Conservation (phyloP, 2,113 vertebrate species). For the Phrynocephalus versicolor region DNA sequence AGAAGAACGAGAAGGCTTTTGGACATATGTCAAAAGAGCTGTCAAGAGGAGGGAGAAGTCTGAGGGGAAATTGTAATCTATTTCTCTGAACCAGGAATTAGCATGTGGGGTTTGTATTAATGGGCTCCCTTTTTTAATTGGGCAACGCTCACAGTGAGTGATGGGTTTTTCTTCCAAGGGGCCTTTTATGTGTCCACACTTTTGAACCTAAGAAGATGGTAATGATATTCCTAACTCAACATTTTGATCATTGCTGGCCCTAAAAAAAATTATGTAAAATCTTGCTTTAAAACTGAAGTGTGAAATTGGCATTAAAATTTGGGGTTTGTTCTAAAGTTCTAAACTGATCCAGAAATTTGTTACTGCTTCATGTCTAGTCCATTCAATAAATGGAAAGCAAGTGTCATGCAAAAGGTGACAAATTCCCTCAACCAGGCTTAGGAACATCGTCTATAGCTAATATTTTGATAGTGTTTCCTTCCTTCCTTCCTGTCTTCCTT, state of each 20-base stretch:
- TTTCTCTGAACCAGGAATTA: neutral
- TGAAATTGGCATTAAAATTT: neutral
- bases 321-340: neutral
- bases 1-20: neutral
- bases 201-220: neutral
- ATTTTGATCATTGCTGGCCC: neutral
- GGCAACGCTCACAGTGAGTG: too few relatives aligned
- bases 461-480: neutral
- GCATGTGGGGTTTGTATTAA: neutral
- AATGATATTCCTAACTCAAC: neutral
- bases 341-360: neutral
- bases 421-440: neutral
- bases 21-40: neutral
- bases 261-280: neutral
- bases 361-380: too few relatives aligned
- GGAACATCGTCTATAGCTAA: neutral
- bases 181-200: neutral
- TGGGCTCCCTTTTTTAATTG: too few relatives aligned
- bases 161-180: neutral
- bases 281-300: neutral
- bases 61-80: too few relatives aligned
- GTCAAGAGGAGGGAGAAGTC: neutral
- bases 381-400: neutral
- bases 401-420: neutral
- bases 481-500: conserved; percentile 47